Evolutionary conservation across 2,888 invertebrate species (phyloP), one percentile per base, ranked within the genome.

Genomic region (Acrobasis repandana): DNA sequence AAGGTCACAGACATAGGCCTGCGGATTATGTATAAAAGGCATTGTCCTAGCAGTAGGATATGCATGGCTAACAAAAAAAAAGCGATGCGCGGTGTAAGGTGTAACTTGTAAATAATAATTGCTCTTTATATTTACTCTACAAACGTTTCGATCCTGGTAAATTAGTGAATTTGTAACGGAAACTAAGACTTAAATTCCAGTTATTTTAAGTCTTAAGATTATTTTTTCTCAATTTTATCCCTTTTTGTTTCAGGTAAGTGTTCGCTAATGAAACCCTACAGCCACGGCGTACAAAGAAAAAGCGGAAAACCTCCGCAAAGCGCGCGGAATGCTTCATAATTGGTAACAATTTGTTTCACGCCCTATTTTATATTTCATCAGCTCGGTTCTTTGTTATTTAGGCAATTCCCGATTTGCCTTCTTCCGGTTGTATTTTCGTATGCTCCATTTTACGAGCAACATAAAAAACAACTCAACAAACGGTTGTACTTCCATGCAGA

Each of bases 391-490:
- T 72, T 73, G 72, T 76, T 80, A 80, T 82, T 81, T 77, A 70
- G 75, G 73, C 78, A 79, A 77, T 82, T 76, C 73, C 73, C 75
- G 73, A 81, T 80, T 82, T 77, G 73, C 76, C 69, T 73, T 74
- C 73, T 77, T 76, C 74, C 71, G 73, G 71, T 77, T 72, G 77
- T 80, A 79, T 83, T 84, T 82, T 79, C 71, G 73, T 75, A 74
- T 79, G 76, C 75, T 74, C 76, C 72, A 72, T 83, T 86, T 87
- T 87, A 86, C 77, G 85, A 85, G 76, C 68, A 67, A 77, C 79
- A 82, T 85, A 85, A 88, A 87, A 84, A 84, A 83, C 77, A 79
- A 76, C 74, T 77, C 75, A 64, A 74, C 72, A 67, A 69, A 73
- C 75, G 74, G 70, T 68, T 73, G 76, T 81, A 75, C 70, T 71